Evolutionary conservation across 2,113 vertebrate species (phyloP).

Genomic region (Asarcornis scutulata): DNA sequence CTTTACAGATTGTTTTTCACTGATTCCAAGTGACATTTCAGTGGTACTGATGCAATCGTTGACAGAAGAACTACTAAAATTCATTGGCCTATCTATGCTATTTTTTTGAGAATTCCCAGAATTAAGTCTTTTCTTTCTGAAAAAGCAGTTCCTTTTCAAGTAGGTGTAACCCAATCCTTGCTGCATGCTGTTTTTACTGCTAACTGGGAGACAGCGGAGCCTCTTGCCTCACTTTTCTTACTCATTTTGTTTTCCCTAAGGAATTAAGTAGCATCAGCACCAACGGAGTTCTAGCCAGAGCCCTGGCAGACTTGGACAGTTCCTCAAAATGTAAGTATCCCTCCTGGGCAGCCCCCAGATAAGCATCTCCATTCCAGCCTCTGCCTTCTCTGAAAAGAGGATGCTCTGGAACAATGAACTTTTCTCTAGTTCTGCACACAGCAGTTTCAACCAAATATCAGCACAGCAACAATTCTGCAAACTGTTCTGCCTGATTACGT

Average conservation of each 20-base stretch:
- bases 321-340: not conserved
- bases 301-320: not conserved
- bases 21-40: not conserved
- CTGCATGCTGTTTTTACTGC: not conserved
- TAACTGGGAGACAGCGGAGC: not conserved
- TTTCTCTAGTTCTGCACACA: not conserved
- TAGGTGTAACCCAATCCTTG: not conserved
- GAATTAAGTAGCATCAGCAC: constrained; percentile 23
- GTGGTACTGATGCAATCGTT: not conserved
- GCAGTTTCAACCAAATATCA: not conserved
- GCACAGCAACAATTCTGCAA: not conserved
- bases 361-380: not conserved
- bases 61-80: not conserved
- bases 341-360: constrained; percentile 5
- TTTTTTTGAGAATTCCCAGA: not conserved
- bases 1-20: not conserved
- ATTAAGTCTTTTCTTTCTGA: not conserved
- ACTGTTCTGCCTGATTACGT: not conserved
- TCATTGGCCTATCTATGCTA: not conserved
- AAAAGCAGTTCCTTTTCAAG: not conserved
- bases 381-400: not conserved
- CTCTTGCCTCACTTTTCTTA: not conserved
- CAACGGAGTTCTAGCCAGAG: not conserved
- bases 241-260: constrained; percentile 1
- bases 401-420: not conserved